Evolutionary conservation across 2,797 vertebrate genomes (phyloP).

Genomic region (Harpagifer antarcticus): DNA sequence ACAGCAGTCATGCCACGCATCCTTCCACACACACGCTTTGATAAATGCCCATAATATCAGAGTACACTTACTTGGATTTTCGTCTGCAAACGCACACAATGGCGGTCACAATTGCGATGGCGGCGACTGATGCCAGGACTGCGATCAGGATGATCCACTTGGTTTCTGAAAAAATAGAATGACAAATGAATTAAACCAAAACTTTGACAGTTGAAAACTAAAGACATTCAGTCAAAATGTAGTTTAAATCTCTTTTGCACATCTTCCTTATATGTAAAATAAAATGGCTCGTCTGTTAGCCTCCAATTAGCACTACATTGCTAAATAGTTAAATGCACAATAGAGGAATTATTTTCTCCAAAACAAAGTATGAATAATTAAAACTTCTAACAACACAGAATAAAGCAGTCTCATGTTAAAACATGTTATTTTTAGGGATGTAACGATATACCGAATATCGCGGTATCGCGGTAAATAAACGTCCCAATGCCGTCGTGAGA

Average conservation of each 20-base stretch:
- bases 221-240: no score
- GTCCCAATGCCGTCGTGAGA: no score
- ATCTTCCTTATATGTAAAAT: not conserved
- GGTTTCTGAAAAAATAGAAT: slow-evolving; percentile 59
- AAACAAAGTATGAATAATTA: no score
- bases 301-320: no score
- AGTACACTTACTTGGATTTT: slow-evolving; percentile 70
- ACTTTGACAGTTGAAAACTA: not conserved
- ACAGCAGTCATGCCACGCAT: slow-evolving; percentile 1
- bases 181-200: not conserved
- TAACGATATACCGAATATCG: no score
- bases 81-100: slow-evolving; percentile 65
- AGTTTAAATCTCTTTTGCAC: not conserved
- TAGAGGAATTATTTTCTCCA: no score
- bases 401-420: no score
- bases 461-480: no score
- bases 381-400: no score
- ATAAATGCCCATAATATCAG: not conserved
- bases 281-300: not conserved
- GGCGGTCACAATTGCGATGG: slow-evolving; percentile 50
- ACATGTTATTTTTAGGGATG: no score
- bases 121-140: slow-evolving; percentile 67
- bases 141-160: slow-evolving; percentile 79
- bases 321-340: no score
- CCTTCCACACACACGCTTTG: no score